Evolutionary conservation across 2,113 vertebrate species (phyloP).

Genomic region (Pitta sordida): DNA sequence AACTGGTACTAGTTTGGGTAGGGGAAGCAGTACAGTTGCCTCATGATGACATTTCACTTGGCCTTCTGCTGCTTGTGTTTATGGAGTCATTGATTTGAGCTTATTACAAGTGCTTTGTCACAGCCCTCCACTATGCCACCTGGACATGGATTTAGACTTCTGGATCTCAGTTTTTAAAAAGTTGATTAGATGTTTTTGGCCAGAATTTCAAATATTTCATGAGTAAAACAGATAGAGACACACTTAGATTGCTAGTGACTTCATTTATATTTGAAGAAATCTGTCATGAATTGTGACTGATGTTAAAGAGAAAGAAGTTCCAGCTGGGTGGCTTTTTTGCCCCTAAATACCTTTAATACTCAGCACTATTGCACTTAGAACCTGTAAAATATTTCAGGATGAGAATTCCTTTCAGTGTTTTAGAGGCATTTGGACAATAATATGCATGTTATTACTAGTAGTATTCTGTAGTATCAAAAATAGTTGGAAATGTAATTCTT

Average conservation of each 20-base stretch:
- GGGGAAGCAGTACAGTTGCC: neutral
- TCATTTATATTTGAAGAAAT: neutral
- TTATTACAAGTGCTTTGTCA: neutral
- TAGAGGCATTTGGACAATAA: neutral
- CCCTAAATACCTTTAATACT: neutral
- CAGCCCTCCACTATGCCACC: neutral
- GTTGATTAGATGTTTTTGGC: neutral
- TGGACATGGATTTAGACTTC: neutral
- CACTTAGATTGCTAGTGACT: rapidly evolving
- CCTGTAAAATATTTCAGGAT: neutral
- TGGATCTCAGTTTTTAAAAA: neutral
- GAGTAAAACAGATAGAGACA: neutral
- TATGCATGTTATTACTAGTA: neutral
- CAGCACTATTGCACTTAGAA: neutral
- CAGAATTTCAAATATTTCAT: neutral
- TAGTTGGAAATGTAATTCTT: neutral
- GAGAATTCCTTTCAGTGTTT: neutral
- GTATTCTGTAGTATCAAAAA: neutral
- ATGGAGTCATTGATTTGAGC: neutral
- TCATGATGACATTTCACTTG: neutral
- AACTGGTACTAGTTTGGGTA: neutral
- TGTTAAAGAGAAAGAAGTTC: neutral
- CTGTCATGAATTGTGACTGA: neutral
- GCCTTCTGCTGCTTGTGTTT: neutral
- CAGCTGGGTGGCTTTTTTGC: neutral